A percentile compares a stretch with the other conserved stretches of the same genome.
These are phyloP conservation scores for Ophioninae sp. DNA, from an alignment of 2,888 invertebrate species.

Conservation along the genomic window DNA sequence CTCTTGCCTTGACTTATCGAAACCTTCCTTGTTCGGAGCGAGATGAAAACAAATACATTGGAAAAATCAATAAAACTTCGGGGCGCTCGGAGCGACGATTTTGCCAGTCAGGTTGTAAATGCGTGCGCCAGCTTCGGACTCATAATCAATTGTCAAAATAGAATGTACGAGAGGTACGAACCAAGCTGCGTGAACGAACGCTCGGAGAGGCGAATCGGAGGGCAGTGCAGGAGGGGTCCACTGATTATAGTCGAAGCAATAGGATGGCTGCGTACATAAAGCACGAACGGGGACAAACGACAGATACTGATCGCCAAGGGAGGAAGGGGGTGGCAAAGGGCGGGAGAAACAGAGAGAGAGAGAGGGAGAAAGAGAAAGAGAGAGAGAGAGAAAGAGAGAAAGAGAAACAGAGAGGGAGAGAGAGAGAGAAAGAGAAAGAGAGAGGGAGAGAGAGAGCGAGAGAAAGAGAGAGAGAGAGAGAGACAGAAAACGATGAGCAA, in stretches of 20 bases:
- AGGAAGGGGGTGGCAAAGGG: slow-evolving; percentile 24
- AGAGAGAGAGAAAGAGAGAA: slow-evolving; percentile 27
- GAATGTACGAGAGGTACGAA: slow-evolving; percentile 31
- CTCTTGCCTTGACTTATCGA: too few species aligned
- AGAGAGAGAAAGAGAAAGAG: slow-evolving; percentile 11
- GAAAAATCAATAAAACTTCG: slow-evolving; percentile 22
- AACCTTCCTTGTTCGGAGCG: background rate
- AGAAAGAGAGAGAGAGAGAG: slow-evolving; percentile 1
- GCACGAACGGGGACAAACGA: slow-evolving; percentile 26
- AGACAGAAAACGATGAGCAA: background rate
- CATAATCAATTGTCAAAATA: slow-evolving; percentile 60
- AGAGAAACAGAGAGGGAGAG: background rate
- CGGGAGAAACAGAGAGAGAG: slow-evolving; percentile 6
- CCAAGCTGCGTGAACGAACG: slow-evolving; percentile 1
- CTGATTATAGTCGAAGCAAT: slow-evolving; percentile 31
- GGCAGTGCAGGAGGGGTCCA: background rate
- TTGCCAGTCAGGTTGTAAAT: slow-evolving; percentile 13
- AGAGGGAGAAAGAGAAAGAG: background rate
- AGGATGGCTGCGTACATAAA: slow-evolving; percentile 16
- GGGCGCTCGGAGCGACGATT: background rate
- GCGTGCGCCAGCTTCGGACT: slow-evolving; percentile 33
- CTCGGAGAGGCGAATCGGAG: background rate
- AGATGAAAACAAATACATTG: slow-evolving; percentile 13
- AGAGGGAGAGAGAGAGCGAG: slow-evolving; percentile 32
- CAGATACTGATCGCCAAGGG: slow-evolving; percentile 30